Conservation (phyloP, 2,797 vertebrate species). For the Peromyscus attwateri region DNA sequence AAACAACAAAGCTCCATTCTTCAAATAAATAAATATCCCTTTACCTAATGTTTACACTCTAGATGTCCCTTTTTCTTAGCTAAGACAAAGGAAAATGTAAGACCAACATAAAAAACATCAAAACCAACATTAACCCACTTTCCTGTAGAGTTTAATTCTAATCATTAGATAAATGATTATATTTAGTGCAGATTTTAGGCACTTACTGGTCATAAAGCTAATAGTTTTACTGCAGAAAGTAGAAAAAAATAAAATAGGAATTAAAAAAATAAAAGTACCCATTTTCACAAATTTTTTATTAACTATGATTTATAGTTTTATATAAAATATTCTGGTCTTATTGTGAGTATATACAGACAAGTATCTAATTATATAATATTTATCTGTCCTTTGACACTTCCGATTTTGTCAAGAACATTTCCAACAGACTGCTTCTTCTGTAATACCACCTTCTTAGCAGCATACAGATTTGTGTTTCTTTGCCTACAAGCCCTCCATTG, state of each 20-base stretch:
- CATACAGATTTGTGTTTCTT: background rate
- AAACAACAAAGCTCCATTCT: background rate
- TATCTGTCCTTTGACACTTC: background rate
- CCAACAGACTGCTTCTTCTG: background rate
- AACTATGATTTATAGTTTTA: background rate
- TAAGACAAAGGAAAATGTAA: background rate
- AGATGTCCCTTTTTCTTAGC: background rate
- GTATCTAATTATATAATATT: background rate
- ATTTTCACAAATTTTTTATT: background rate
- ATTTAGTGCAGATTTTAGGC: background rate
- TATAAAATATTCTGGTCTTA: background rate
- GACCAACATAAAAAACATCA: background rate
- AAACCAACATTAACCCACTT: background rate
- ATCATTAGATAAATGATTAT: background rate
- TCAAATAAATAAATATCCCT: background rate
- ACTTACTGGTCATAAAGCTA: slow-evolving; percentile 8
- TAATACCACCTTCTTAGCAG: background rate
- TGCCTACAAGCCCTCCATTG: background rate
- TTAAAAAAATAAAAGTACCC: background rate
- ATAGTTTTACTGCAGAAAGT: slow-evolving; percentile 15
- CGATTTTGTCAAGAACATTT: background rate
- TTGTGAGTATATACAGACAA: background rate
- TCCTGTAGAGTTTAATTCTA: background rate
- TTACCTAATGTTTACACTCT: background rate
- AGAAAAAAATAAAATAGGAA: background rate